Evolutionary conservation across 2,888 invertebrate genomes (phyloP).

Genomic region (Onthophagus sagittarius): DNA sequence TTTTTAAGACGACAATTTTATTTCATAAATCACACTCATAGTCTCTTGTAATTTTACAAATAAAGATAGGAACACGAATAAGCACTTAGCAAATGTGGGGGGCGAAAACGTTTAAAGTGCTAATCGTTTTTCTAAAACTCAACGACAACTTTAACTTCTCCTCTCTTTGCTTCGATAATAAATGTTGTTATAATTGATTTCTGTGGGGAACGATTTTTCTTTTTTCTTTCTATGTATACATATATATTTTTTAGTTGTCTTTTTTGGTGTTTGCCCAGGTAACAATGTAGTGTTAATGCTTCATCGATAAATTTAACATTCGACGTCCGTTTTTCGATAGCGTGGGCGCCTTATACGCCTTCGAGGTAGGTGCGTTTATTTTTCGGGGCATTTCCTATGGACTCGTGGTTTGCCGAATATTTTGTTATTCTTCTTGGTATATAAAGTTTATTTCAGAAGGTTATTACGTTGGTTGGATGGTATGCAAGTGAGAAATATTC

Average conservation of each 20-base stretch:
- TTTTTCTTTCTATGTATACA: not conserved
- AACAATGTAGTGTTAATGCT: slow-evolving; percentile 8
- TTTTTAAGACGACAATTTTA: too few species aligned
- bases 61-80: not conserved
- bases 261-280: not conserved
- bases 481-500: not conserved
- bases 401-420: not conserved
- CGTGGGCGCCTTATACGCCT: slow-evolving; percentile 2
- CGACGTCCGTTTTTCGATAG: not conserved
- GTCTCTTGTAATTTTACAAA: too few species aligned
- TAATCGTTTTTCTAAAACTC: not conserved
- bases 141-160: not conserved
- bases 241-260: not conserved
- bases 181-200: not conserved
- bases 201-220: not conserved
- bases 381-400: not conserved
- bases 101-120: not conserved
- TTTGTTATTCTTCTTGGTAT: not conserved
- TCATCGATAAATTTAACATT: slow-evolving; percentile 8
- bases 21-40: too few species aligned
- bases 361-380: not conserved
- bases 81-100: not conserved
- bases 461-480: not conserved
- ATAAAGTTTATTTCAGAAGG: not conserved
- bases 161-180: not conserved